Evolutionary conservation across 53 echinoderm and acorn worm species (phyloP).

Genomic region (Temnopleurus reevesii): DNA sequence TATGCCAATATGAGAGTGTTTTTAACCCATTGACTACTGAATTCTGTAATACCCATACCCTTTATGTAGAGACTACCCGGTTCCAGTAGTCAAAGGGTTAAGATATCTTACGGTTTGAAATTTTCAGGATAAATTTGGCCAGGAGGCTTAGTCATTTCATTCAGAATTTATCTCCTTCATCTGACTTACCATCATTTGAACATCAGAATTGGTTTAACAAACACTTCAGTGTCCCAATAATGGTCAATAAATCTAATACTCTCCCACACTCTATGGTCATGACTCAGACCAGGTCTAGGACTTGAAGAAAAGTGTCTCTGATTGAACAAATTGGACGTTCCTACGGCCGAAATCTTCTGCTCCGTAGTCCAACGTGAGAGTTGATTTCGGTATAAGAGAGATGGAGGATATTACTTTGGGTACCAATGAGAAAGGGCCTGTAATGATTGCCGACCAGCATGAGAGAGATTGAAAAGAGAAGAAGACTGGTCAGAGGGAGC

Average conservation of each 20-base stretch:
- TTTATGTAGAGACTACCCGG: no score
- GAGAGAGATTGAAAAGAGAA: neutral
- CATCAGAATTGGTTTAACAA: conserved; percentile 7
- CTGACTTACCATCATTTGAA: neutral
- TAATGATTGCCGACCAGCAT: neutral
- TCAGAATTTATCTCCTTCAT: neutral
- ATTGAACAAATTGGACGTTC: conserved; percentile 10
- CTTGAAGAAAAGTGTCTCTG: neutral
- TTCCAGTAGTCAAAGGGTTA: no score
- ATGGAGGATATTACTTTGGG: neutral
- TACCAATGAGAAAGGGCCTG: neutral
- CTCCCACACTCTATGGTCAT: conserved; percentile 29
- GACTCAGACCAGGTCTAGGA: conserved; percentile 20
- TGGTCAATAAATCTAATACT: conserved; percentile 48
- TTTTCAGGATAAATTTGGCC: neutral
- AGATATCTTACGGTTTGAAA: no score
- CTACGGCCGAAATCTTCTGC: neutral
- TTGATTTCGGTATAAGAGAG: neutral
- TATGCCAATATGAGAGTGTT: neutral
- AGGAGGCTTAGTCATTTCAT: neutral
- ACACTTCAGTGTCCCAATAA: conserved; percentile 38
- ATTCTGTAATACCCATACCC: no score
- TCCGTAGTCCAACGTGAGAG: neutral
- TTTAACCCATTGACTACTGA: no score
- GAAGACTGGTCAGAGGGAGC: neutral